Evolutionary conservation across 2,113 vertebrate genomes (phyloP), one percentile per base, ranked within the genome.

Genomic region (Cettia cetti): DNA sequence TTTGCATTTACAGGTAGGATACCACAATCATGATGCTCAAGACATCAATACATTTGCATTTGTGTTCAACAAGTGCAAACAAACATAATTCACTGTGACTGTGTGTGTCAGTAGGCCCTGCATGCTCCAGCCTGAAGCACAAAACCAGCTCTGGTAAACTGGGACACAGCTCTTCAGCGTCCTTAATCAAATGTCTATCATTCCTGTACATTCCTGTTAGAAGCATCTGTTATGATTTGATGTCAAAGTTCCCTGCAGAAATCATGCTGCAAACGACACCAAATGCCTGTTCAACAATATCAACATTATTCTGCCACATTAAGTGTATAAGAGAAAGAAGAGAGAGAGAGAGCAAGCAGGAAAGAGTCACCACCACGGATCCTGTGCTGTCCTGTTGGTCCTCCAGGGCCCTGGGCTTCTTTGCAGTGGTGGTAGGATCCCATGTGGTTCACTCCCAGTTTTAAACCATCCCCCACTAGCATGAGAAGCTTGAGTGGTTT

Each of bases 341-440:
- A 37, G 22, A 30, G 20, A 31, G 42, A 13, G 28, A 8, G 28
- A 15, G 7, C 28, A 53, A 68, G n/a, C 61, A 74, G 33, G 19
- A 59, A 27, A 37, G 5, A 64, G 14, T 76, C 31, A 53, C 35
- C 26, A 33, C 7, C 26, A 11, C 1, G 30, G 22, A 37, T 63
- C 31, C n/a, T 54, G 39, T 1, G 17, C 16, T 5, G 31, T 40
- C 20, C 61, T 28, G 12, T 6, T 35, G n/a, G n/a, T 54, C 47
- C 40, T 27, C 23, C 69, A 76, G 21, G 3, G 39, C 40, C 24
- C 44, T 17, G 37, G n/a, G 52, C 27, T 45, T 24, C 60, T n/a
- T 27, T 0, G 1, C 18, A 53, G 53, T 3, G 39, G 11, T 15
- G 24, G 17, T 0, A 30, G 30, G 24, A 68, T 27, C 47, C 53